Conservation (phyloP, 2,888 invertebrate genomes). For the Spodoptera exigua region DNA sequence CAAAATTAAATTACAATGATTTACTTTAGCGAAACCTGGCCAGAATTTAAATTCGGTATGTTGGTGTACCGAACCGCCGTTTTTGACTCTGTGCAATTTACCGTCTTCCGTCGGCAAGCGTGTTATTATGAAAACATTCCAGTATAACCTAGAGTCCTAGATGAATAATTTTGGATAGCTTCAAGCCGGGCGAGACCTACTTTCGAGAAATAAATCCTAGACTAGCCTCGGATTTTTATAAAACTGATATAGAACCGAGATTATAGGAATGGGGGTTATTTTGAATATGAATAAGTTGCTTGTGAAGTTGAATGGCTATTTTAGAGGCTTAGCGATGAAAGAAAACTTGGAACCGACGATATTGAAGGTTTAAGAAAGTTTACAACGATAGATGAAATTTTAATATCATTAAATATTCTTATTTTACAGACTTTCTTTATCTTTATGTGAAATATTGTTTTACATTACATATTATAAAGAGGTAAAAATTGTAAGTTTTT, state of each 20-base stretch:
- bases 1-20: slow-evolving; percentile 63
- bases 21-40: slow-evolving; percentile 51
- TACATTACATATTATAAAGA: no score
- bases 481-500: no score
- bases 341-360: no score
- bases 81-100: slow-evolving; percentile 69
- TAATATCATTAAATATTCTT: no score
- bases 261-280: background rate
- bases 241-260: slow-evolving; percentile 12
- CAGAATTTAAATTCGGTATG: slow-evolving; percentile 57
- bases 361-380: no score
- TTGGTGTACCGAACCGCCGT: slow-evolving; percentile 53
- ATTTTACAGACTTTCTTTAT: no score
- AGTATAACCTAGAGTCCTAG: slow-evolving; percentile 30
- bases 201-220: slow-evolving; percentile 25
- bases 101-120: slow-evolving; percentile 47
- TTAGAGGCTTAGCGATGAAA: background rate
- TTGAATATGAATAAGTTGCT: background rate
- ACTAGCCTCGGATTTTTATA: slow-evolving; percentile 8
- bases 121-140: slow-evolving; percentile 43
- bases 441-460: no score
- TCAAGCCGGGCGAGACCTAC: slow-evolving; percentile 4
- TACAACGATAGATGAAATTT: no score
- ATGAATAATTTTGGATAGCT: slow-evolving; percentile 34
- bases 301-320: no score